Conservation (phyloP, 2,797 vertebrate genomes). For the Manis pentadactyla region DNA sequence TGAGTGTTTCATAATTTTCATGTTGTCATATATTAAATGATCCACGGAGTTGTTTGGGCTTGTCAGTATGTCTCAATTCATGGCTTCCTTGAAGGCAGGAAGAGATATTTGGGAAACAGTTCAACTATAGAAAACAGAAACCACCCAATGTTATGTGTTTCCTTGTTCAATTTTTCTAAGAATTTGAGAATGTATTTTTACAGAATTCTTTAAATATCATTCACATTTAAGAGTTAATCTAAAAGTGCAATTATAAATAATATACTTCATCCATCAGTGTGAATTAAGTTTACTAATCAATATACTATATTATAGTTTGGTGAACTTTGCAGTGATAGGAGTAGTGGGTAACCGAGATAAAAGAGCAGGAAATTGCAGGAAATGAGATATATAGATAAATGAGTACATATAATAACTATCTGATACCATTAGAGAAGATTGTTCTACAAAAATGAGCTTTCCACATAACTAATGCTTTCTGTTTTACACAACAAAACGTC, state of each 20-base stretch:
- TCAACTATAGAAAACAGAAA: neutral
- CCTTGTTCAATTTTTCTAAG: neutral
- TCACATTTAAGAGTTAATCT: neutral
- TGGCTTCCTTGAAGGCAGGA: neutral
- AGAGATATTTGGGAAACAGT: neutral
- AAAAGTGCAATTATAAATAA: slow-evolving; percentile 33
- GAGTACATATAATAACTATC: neutral
- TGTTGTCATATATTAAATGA: neutral
- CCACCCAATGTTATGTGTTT: neutral
- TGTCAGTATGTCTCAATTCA: neutral
- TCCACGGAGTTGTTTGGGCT: neutral
- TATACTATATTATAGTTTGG: neutral
- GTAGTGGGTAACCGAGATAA: neutral
- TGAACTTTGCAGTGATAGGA: neutral
- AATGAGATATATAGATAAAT: neutral
- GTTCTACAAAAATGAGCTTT: neutral
- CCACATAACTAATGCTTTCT: neutral
- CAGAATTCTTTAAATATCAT: slow-evolving; percentile 31
- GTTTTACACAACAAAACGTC: neutral
- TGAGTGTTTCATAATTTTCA: neutral
- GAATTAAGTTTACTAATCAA: neutral
- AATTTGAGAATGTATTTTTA: neutral
- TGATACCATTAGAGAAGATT: neutral
- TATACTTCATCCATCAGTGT: neutral
- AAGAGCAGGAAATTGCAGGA: slow-evolving; percentile 1